A percentile compares a stretch with the other conserved stretches of the same genome.
These are phyloP conservation scores for Lasioglossum figueresi DNA, from an alignment of 2,888 invertebrate genomes.

Conservation along the genomic window DNA sequence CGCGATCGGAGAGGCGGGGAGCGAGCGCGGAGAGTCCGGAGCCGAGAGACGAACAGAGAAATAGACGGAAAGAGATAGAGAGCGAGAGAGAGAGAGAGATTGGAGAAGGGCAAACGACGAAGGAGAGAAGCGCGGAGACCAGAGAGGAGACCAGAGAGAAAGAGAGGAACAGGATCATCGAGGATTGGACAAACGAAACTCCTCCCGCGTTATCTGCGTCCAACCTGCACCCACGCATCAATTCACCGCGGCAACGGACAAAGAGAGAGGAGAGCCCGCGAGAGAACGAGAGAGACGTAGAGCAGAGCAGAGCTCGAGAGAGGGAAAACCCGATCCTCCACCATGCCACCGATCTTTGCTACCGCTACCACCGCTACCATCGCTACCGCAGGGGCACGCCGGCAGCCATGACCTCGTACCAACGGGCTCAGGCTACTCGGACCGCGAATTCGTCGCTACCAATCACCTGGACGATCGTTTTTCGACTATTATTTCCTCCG, in stretches of 20 bases:
- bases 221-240: constrained; percentile 83
- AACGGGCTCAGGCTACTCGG: constrained; percentile 27
- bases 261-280: constrained; percentile 8
- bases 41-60: constrained; percentile 12
- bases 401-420: constrained; percentile 70
- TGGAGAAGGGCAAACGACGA: constrained; percentile 21
- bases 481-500: background rate
- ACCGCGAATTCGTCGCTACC: constrained; percentile 52
- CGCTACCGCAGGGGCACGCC: constrained; percentile 15
- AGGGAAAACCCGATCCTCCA: constrained; percentile 53
- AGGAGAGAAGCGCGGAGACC: constrained; percentile 22
- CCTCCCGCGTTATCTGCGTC: constrained; percentile 81
- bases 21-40: background rate
- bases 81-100: constrained; percentile 17
- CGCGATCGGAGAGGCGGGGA: background rate
- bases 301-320: constrained; percentile 29
- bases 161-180: constrained; percentile 74
- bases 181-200: constrained; percentile 82
- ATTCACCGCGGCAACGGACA: constrained; percentile 58
- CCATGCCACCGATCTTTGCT: constrained; percentile 52
- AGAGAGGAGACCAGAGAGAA: constrained; percentile 26
- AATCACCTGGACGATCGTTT: constrained; percentile 2
- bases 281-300: constrained; percentile 18
- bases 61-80: background rate
- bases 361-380: constrained; percentile 30